Base-by-base conservation (phyloP, 2,888 invertebrate species). In the Harpagoxenus sublaevis region DNA sequence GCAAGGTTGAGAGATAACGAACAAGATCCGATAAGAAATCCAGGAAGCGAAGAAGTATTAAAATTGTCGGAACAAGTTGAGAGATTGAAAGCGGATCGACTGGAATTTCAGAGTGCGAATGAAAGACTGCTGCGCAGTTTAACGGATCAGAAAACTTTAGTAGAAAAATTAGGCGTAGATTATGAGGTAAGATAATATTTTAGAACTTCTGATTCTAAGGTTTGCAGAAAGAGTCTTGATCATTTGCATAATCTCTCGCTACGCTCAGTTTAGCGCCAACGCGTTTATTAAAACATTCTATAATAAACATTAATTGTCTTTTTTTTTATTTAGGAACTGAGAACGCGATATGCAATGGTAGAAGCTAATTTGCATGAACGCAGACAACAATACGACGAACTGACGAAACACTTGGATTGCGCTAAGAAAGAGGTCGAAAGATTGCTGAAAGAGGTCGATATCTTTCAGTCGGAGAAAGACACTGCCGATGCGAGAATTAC, bases 361-460 rank as follows among this genome's bases (percentile, higher is more conserved):
- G 91, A 94, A 84, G 68, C 77, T 2, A 90, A 82, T 71, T 84
- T 93, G 45, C 84, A 71, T 9, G 92, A 92, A 55, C 87, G 84
- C 5, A 85, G 79, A 10, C 85, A 88, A 35, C 89, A 91, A 79
- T 81, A 91, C 45, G 89, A 90, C 9, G 48, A 89, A 39, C 75
- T 94, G 5, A 83, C 83, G 45, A 60, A 86, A 18, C 86, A 92
- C 45, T 91, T 94, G 48, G 88, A 92, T 10, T 51, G 60, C 9
- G 92, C 91, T 1, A 92, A 92, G 45, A 81, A 81, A 35, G 93
- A 94, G 86, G 92, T 87, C 15, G 87, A 89, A 35, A 92, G 90
- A 81, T 82, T 94, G 55, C 57, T 90, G 48, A 90, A 90, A 75
- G 92, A 93, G 81, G 86, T 94, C 66, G 91, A 93, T 75, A 84